phyloP scores from a whole-genome alignment of 2,113 vertebrate genomes.

The Callipepla californica region DNA sequence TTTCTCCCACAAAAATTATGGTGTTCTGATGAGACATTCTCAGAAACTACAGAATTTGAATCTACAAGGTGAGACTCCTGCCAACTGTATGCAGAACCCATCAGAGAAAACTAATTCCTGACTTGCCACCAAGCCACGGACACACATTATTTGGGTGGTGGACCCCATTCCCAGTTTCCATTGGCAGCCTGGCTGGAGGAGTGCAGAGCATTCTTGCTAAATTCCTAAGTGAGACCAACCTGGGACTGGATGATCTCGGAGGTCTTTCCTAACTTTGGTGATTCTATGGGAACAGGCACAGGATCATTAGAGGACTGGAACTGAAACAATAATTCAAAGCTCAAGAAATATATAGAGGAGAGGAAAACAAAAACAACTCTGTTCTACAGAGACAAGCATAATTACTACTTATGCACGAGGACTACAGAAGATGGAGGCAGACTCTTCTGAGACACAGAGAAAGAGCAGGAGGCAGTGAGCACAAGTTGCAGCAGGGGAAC shows the following conservation, averaged over 20 bases:
- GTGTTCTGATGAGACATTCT: background rate
- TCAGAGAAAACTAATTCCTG: background rate
- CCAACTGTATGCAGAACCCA: background rate
- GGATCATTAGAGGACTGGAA: background rate
- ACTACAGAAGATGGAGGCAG: background rate
- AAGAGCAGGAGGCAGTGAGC: rapidly evolving
- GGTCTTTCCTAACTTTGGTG: too few species aligned
- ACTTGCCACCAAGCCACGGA: background rate
- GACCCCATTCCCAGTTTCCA: background rate
- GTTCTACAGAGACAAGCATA: background rate
- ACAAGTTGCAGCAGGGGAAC: rapidly evolving
- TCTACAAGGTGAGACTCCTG: background rate
- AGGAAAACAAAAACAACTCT: background rate
- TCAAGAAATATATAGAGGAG: rapidly evolving
- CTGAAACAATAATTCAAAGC: background rate
- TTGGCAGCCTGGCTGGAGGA: background rate
- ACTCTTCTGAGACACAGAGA: background rate
- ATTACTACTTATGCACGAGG: background rate
- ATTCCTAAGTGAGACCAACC: background rate
- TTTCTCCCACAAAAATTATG: background rate
- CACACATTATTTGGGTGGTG: background rate
- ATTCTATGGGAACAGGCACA: background rate
- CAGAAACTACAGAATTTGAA: background rate
- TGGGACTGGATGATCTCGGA: background rate
- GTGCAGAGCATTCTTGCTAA: background rate